Conservation (phyloP, 1,140 invertebrate species). For the Sinella curviseta region DNA sequence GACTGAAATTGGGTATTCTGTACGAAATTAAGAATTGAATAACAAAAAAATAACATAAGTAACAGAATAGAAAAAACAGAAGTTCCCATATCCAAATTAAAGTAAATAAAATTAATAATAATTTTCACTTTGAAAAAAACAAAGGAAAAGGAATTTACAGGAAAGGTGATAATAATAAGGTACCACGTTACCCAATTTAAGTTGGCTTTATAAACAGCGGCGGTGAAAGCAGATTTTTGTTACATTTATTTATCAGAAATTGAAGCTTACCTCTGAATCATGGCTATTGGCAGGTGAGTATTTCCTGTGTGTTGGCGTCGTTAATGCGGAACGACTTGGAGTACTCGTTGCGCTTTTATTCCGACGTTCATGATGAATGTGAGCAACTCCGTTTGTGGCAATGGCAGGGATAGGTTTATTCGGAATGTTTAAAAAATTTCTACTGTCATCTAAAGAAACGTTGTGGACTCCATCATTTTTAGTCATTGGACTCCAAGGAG, state of each 20-base stretch:
- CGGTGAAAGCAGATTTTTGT: too few relatives aligned
- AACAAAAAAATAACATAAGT: conserved; percentile 13
- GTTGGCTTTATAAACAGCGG: too few relatives aligned
- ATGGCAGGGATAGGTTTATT: conserved; percentile 49
- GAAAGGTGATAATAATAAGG: background rate
- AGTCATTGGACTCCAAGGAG: conserved; percentile 66
- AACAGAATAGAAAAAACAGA: background rate
- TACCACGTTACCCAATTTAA: too few relatives aligned
- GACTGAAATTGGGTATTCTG: background rate
- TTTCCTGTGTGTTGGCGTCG: conserved; percentile 33
- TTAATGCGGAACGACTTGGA: conserved; percentile 33
- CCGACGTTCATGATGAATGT: background rate
- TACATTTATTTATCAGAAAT: too few relatives aligned
- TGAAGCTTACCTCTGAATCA: conserved; percentile 42
- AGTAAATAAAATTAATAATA: too few relatives aligned
- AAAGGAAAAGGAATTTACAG: background rate
- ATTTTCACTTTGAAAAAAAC: too few relatives aligned
- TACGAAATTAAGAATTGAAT: background rate
- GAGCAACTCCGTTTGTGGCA: conserved; percentile 35
- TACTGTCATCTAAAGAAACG: conserved; percentile 35
- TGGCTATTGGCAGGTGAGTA: conserved; percentile 29
- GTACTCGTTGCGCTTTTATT: conserved; percentile 34
- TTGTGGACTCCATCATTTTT: conserved; percentile 53
- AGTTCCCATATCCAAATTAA: background rate
- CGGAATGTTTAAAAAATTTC: conserved; percentile 49